Conservation (phyloP, 64 coral and sea anemone genomes). For the Pachyseris speciosa region DNA sequence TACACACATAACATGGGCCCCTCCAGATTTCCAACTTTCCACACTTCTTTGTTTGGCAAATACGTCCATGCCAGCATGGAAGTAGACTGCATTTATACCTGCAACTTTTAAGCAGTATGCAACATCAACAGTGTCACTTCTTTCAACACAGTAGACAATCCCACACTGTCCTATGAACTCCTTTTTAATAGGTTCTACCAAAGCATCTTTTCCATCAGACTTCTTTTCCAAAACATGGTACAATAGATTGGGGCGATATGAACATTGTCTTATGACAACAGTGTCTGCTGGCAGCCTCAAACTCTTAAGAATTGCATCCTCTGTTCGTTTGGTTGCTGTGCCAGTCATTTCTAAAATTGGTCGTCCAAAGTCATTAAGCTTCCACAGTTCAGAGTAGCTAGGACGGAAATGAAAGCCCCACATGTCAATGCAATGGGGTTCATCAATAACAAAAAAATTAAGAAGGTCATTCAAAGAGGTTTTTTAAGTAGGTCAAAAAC, state of each 20-base stretch:
- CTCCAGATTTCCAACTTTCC: conserved; percentile 19
- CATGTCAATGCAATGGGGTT: conserved; percentile 63
- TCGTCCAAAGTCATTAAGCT: neutral
- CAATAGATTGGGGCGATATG: conserved; percentile 20
- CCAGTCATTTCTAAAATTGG: conserved; percentile 56
- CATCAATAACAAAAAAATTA: conserved; percentile 61
- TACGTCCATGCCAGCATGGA: conserved; percentile 52
- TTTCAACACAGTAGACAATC: conserved; percentile 61
- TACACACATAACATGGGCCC: conserved; percentile 50
- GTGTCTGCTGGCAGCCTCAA: neutral
- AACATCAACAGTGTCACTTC: conserved; percentile 52
- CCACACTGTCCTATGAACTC: conserved; percentile 18
- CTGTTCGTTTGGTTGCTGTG: conserved; percentile 49
- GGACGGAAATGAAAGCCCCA: conserved; percentile 67
- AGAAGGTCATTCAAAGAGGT: neutral
- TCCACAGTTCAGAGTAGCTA: conserved; percentile 43
- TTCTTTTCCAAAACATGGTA: conserved; percentile 55
- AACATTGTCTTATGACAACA: conserved; percentile 22
- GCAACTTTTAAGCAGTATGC: conserved; percentile 19
- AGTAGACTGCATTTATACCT: conserved; percentile 54
- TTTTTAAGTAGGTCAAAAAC: neutral
- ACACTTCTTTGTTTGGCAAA: conserved; percentile 17
- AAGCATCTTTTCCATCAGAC: neutral
- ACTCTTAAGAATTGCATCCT: conserved; percentile 1
- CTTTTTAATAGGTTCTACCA: neutral